Conservation (phyloP, 2,888 invertebrate species). For the Hymenopus coronatus region DNA sequence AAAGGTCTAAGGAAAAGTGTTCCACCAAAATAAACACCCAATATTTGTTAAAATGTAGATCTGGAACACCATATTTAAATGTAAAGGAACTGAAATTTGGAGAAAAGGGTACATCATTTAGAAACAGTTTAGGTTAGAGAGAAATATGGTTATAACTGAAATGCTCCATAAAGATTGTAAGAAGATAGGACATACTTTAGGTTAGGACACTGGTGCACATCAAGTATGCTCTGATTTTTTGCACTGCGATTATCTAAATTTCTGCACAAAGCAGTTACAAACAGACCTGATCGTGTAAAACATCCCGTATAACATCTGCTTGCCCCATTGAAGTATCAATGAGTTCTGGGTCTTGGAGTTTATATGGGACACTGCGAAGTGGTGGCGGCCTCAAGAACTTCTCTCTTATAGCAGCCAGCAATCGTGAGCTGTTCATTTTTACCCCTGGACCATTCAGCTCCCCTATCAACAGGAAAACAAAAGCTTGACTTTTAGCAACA, state of each 20-base stretch:
- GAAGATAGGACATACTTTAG: too few species aligned
- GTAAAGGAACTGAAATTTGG: too few species aligned
- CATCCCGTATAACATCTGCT: slow-evolving; percentile 43
- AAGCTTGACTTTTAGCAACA: background rate
- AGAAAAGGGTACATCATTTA: too few species aligned
- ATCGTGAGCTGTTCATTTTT: slow-evolving; percentile 33
- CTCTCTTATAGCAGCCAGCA: slow-evolving; percentile 34
- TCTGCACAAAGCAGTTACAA: background rate
- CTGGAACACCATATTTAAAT: too few species aligned
- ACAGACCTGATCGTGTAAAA: slow-evolving; percentile 46
- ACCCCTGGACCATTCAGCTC: slow-evolving; percentile 33
- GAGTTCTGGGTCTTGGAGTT: slow-evolving; percentile 39
- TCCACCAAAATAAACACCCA: too few species aligned
- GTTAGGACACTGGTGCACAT: too few species aligned
- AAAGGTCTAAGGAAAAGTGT: too few species aligned
- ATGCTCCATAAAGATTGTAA: too few species aligned
- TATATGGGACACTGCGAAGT: slow-evolving; percentile 35
- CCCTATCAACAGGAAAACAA: background rate
- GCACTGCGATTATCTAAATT: background rate
- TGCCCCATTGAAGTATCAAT: slow-evolving; percentile 48
- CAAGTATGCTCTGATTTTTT: too few species aligned
- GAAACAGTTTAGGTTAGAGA: too few species aligned
- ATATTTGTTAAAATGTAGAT: too few species aligned
- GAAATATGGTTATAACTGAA: too few species aligned
- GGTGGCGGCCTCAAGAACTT: slow-evolving; percentile 36